These are phyloP conservation scores for Varroa destructor DNA, from an alignment of 1,140 invertebrate species.

Conservation along the genomic window DNA sequence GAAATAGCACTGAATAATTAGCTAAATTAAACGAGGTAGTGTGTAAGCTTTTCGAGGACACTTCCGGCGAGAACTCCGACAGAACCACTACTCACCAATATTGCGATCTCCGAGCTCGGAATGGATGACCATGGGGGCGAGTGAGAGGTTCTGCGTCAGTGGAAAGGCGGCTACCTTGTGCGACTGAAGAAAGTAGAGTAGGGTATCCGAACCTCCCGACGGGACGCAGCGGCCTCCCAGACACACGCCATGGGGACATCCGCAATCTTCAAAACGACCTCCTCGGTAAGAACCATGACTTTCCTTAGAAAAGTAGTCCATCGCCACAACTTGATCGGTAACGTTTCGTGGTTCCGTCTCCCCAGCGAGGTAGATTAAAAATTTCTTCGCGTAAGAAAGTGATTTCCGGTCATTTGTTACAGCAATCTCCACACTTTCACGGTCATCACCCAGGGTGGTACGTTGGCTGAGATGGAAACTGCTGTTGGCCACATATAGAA, in stretches of 20 bases:
- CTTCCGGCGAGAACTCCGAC: not conserved
- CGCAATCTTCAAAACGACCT: slow-evolving; percentile 1
- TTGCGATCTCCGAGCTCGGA: slow-evolving; percentile 18
- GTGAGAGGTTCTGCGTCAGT: slow-evolving; percentile 23
- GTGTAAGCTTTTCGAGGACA: too few species aligned
- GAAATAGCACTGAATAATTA: too few species aligned
- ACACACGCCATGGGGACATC: slow-evolving; percentile 14
- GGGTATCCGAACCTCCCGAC: slow-evolving; percentile 21
- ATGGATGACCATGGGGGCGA: slow-evolving; percentile 22
- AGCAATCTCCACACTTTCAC: slow-evolving; percentile 8
- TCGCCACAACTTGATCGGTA: slow-evolving; percentile 24
- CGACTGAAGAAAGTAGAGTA: slow-evolving; percentile 22
- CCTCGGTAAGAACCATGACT: slow-evolving; percentile 5
- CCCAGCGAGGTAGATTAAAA: slow-evolving; percentile 22
- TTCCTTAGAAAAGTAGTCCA: slow-evolving; percentile 25
- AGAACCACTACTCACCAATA: slow-evolving; percentile 2
- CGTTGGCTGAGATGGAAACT: slow-evolving; percentile 6
- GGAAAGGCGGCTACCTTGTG: slow-evolving; percentile 25
- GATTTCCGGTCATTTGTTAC: slow-evolving; percentile 22
- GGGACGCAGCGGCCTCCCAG: slow-evolving; percentile 19
- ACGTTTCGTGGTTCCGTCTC: slow-evolving; percentile 16
- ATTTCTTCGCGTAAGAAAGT: slow-evolving; percentile 8
- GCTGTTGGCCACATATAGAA: slow-evolving; percentile 7
- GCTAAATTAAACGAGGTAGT: too few species aligned
- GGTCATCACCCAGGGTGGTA: not conserved